Evolutionary conservation across 1,140 invertebrate species (phyloP), one percentile per base, ranked within the genome.

Genomic region (Drosophila eugracilis): DNA sequence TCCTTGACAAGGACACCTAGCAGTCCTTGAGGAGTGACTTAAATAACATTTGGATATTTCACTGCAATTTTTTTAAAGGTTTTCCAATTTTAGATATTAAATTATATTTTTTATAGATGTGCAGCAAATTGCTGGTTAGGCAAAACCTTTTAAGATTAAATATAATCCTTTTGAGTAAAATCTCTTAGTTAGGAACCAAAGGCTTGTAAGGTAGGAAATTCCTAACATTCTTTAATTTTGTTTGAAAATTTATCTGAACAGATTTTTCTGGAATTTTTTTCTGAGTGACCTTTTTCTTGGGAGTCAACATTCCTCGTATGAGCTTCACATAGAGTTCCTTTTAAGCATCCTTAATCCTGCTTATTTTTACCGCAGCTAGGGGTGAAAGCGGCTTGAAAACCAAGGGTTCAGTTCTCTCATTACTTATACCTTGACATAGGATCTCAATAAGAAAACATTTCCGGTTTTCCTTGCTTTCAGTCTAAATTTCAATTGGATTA

Each of bases 291-390:
- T 7, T 14, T 14, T 58, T 60, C 26, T n/a, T 59, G 24, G 14
- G 39, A 39, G 54, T 41, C 28, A 37, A 36, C 14, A 59, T 48
- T 60, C 54, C 58, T 42, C 37, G 49, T 53, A 78, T 65, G 69
- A 58, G 59, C 81, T 45, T 80, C 80, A 66, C 73, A 72, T 67
- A 72, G 83, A 88, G 74, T 72, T 83, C 57, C 37, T 69, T 67
- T 86, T 72, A 78, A 88, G 78, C 78, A 69, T 57, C 62, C 70
- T 75, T 83, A 88, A 88, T 88, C 83, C 83, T 59, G 78, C 83
- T 83, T 88, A 88, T 81, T 81, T 88, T 53, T 41, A 80, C 73
- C 58, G 42, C 72, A 80, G 58, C 58, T 26, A 53, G 5, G 22
- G 47, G 34, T 22, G 28, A 44, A 58, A 37, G 34, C 44, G 6